Base-by-base conservation (phyloP, 2,113 vertebrate genomes). In the Beaufortia kweichowensis region DNA sequence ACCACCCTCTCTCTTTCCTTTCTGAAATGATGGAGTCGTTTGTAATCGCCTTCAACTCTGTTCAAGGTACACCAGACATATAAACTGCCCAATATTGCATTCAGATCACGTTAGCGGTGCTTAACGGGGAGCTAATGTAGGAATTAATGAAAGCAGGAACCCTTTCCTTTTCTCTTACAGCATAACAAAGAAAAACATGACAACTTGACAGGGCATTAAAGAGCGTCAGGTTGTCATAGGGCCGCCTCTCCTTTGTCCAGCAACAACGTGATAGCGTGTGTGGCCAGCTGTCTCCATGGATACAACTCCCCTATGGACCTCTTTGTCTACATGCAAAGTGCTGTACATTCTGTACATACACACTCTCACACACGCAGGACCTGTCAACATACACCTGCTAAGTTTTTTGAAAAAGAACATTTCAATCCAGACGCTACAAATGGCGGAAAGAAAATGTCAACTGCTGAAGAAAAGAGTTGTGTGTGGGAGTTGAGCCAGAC, bases 271-370 rank as follows among this genome's bases (percentile, higher is more conserved):
- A 69, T 65, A 72, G 63, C 41, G 72, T 66, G 69, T 76, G 81
- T 76, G 72, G 81, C 72, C 81, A 67, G 61, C 78, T 82, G 75
- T 84, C 78, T 33, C 81, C 81, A 84, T 82, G 83, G 83, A 79
- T 84, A 84, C 83, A 82, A 57, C 71, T 62, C 71, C 71, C 77
- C 71, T 73, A 48, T 62, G 76, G 74, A 80, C 81, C 57, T 72
- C 73, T 72, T 39, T 17, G 29, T 69, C 31, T 65, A 63, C 75
- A 77, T 69, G 75, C 39, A 50, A 80, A 69, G 33, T 39, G 39
- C 48, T 29, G 9, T 46, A 68, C 33, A 63, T 1, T n/a, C n/a
- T n/a, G n/a, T 10, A 23, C 59, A 28, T 15, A 64, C 68, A 33
- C 31, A 29, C 17, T 39, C 35, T 50, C 17, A 56, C 19, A 73